Evolutionary conservation across 2,888 invertebrate genomes (phyloP).

Genomic region (Drosophila differens): DNA sequence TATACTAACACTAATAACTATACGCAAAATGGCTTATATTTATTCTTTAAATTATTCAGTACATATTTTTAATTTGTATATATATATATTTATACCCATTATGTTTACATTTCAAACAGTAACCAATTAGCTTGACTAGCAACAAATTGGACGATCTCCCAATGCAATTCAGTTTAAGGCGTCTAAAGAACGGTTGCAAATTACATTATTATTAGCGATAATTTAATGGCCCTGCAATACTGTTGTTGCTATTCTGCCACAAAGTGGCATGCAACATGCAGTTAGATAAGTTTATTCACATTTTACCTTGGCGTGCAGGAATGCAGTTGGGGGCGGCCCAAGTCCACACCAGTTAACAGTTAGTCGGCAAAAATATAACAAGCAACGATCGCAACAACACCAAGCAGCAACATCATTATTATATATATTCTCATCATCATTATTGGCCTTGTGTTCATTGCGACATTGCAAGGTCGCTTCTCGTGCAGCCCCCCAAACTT

Average conservation of each 20-base stretch:
- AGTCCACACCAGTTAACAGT: conserved; percentile 51
- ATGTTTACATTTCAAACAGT: neutral
- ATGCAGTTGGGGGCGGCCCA: conserved; percentile 61
- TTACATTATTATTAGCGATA: conserved; percentile 70
- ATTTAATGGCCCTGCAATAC: conserved; percentile 63
- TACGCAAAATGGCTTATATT: neutral
- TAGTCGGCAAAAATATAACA: conserved; percentile 61
- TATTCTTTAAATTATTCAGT: neutral
- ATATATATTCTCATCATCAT: conserved; percentile 14
- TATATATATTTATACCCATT: neutral
- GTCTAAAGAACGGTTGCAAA: conserved; percentile 42
- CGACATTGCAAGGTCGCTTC: conserved; percentile 76
- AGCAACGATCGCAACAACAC: conserved; percentile 33
- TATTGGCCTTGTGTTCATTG: conserved; percentile 43
- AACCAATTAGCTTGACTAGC: conserved; percentile 31
- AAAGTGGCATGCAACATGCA: conserved; percentile 74
- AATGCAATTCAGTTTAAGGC: conserved; percentile 54
- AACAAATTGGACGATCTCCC: conserved; percentile 33
- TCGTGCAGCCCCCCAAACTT: conserved; percentile 58
- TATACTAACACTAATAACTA: neutral
- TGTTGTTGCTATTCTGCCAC: conserved; percentile 31
- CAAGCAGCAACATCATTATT: conserved; percentile 18
- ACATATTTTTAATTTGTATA: neutral
- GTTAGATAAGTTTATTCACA: conserved; percentile 64
- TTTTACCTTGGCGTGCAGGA: conserved; percentile 67